Evolutionary conservation across 2,113 vertebrate species (phyloP).

Genomic region (Isurus oxyrinchus): DNA sequence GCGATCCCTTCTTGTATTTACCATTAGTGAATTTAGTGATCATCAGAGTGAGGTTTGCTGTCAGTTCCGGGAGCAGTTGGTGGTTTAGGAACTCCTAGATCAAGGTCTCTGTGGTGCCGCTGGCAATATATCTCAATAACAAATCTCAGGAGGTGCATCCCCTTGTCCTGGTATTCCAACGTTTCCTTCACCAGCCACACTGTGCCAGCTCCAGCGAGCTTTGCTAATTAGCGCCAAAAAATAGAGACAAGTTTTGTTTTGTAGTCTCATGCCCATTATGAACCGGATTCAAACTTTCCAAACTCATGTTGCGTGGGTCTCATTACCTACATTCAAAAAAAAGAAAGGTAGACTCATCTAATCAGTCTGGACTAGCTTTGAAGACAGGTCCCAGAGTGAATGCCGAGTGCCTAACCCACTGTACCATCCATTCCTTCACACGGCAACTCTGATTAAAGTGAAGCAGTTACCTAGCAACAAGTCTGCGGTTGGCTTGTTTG

Average conservation of each 20-base stretch:
- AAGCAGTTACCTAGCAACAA: not conserved
- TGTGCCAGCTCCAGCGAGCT: not conserved
- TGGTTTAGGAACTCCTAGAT: not conserved
- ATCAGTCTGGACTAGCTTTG: not conserved
- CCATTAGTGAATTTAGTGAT: not conserved
- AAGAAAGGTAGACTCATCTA: not conserved
- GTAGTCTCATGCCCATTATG: not conserved
- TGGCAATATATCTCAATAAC: not conserved
- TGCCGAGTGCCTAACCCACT: not conserved
- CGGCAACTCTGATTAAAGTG: not conserved
- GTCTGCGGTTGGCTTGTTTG: not conserved
- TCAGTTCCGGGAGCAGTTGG: not conserved
- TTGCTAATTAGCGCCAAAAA: not conserved
- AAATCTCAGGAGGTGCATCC: not conserved
- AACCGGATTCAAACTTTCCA: not conserved
- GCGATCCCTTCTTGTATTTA: not conserved
- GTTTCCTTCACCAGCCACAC: not conserved
- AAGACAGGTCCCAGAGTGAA: not conserved
- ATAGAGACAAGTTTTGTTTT: not conserved
- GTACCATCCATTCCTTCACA: not conserved
- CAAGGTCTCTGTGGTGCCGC: not conserved
- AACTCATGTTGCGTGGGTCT: not conserved
- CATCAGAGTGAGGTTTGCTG: not conserved
- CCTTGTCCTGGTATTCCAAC: not conserved
- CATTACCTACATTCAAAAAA: not conserved